Conservation (phyloP, 2,113 vertebrate species). For the Numenius arquata region DNA sequence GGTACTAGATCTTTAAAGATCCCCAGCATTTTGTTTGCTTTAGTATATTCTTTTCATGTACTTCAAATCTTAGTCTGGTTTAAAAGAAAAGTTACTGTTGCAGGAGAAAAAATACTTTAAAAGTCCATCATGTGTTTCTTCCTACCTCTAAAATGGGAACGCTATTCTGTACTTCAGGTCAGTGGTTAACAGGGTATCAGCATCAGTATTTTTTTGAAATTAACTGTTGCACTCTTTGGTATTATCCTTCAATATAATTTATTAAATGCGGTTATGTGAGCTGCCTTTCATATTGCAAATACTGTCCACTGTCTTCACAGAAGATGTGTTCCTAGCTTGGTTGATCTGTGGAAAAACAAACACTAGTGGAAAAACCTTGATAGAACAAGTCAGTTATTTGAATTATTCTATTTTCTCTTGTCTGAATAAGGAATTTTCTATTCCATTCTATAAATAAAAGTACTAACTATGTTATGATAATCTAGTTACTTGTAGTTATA, state of each 20-base stretch:
- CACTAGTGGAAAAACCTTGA: neutral
- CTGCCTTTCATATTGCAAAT: neutral
- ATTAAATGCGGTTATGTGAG: neutral
- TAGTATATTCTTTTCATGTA: neutral
- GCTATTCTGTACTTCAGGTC: neutral
- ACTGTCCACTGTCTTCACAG: neutral
- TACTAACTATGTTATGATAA: neutral
- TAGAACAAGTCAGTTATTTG: neutral
- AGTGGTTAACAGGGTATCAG: neutral
- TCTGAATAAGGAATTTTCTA: neutral
- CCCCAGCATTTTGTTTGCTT: neutral
- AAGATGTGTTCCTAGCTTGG: neutral
- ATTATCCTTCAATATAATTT: neutral
- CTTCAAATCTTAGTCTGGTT: neutral
- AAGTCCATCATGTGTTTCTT: neutral
- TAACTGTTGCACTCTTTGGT: neutral
- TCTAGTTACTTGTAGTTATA: neutral
- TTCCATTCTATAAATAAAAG: neutral
- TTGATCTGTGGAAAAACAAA: neutral
- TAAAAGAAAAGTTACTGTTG: neutral
- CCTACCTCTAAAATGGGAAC: neutral
- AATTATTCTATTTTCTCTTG: neutral
- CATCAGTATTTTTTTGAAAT: neutral
- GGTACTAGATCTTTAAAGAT: slow-evolving; percentile 57
- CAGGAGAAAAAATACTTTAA: neutral